Evolutionary conservation across 92 coral and sea anemone species (phyloP).

Genomic region (Heteractis magnifica): DNA sequence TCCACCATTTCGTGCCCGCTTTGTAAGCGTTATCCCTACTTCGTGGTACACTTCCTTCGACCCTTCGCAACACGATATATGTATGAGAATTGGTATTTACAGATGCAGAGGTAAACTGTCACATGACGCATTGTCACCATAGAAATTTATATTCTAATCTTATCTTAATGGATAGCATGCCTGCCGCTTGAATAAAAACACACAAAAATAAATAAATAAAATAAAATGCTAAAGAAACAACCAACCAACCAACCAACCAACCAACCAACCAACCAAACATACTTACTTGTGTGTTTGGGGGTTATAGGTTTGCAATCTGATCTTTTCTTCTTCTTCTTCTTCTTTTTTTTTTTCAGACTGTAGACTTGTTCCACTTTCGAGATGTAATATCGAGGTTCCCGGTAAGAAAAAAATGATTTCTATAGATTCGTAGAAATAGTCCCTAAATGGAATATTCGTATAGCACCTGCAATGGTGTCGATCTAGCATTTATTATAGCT

Average conservation of each 20-base stretch:
- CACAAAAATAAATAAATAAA: no score
- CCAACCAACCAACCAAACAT: no score
- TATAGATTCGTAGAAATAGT: no score
- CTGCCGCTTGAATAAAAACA: background rate
- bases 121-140: background rate
- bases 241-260: no score
- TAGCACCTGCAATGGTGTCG: background rate
- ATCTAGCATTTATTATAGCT: background rate
- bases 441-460: background rate
- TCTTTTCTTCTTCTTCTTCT: background rate
- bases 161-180: background rate
- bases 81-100: conserved; percentile 67
- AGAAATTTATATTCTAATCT: no score
- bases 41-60: conserved; percentile 59
- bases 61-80: conserved; percentile 55
- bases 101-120: conserved; percentile 57
- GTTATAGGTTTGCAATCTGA: background rate
- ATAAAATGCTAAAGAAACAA: no score
- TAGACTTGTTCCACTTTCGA: conserved; percentile 18
- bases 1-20: conserved; percentile 68
- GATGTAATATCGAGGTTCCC: conserved; percentile 13
- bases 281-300: background rate
- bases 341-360: conserved; percentile 12
- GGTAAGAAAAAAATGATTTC: background rate
- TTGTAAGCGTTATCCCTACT: conserved; percentile 50